Percentiles rank a stretch among this genome's conserved stretches.
Evolutionary conservation across 2,797 vertebrate species (phyloP).

Genomic region (Phrynocephalus forsythii): DNA sequence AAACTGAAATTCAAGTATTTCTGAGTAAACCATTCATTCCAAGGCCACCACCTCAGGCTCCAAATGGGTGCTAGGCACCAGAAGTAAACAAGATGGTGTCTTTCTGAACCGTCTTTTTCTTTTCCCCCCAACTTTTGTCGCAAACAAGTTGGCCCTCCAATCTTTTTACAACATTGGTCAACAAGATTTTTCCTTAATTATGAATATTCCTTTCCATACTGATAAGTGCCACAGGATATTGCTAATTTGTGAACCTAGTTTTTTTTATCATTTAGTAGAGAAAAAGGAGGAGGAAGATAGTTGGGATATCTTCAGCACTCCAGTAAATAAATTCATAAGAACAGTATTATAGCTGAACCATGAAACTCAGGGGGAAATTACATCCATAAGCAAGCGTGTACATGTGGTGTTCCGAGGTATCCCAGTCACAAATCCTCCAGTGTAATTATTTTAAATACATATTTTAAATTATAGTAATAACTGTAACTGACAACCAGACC

Average conservation of each 20-base stretch:
- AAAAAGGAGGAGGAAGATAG: neutral
- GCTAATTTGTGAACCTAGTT: neutral
- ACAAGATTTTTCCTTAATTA: neutral
- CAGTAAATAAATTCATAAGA: neutral
- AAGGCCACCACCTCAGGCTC: neutral
- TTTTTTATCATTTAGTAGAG: neutral
- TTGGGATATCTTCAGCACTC: neutral
- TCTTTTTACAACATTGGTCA: neutral
- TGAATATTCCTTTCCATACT: neutral
- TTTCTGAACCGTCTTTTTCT: neutral
- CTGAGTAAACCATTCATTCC: neutral
- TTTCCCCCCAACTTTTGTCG: too few species aligned
- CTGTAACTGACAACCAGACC: constrained; percentile 35
- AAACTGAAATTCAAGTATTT: neutral
- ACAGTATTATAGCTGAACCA: neutral
- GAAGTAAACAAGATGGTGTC: neutral
- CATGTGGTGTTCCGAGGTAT: constrained; percentile 17
- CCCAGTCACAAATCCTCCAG: constrained; percentile 10
- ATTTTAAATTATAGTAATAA: constrained; percentile 52
- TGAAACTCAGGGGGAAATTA: constrained; percentile 21
- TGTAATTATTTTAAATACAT: constrained; percentile 47
- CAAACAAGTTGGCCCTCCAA: neutral
- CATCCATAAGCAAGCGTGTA: constrained; percentile 22
- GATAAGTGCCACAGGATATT: neutral
- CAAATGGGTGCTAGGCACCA: too few species aligned